Evolutionary conservation across 1,140 invertebrate species (phyloP).

Genomic region (Holcopasites calliopsidis): DNA sequence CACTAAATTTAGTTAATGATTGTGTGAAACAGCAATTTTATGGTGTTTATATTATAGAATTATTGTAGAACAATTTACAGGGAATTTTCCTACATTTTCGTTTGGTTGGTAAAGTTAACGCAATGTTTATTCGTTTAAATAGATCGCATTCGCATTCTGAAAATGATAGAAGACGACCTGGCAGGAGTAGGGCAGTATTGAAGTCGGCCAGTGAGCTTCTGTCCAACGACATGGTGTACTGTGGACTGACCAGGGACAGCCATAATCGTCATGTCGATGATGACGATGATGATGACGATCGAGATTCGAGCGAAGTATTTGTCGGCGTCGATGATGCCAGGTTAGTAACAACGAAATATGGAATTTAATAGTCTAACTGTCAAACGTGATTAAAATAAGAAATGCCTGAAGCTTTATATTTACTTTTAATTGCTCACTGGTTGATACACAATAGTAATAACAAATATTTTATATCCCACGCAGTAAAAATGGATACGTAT

Average conservation of each 20-base stretch:
- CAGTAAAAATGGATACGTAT: no score
- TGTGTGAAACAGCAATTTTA: no score
- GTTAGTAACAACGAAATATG: neutral
- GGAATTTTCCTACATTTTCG: no score
- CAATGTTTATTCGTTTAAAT: neutral
- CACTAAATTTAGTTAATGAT: no score
- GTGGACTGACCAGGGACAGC: slow-evolving; percentile 62
- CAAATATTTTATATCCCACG: no score
- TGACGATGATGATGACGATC: slow-evolving; percentile 62
- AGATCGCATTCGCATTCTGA: slow-evolving; percentile 76
- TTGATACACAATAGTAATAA: no score
- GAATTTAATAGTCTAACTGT: neutral
- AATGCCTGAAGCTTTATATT: no score
- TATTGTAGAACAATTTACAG: no score
- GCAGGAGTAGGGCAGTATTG: slow-evolving; percentile 62
- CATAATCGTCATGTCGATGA: slow-evolving; percentile 46
- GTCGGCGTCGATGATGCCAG: slow-evolving; percentile 73
- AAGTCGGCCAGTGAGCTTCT: slow-evolving; percentile 75
- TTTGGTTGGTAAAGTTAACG: slow-evolving; percentile 12
- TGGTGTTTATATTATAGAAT: no score
- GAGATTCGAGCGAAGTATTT: slow-evolving; percentile 73
- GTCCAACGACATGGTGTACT: slow-evolving; percentile 77
- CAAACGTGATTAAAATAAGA: neutral
- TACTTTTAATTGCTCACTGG: no score
- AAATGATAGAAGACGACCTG: slow-evolving; percentile 67